Conservation (phyloP, 2,888 invertebrate species). For the Scaptomyza polygonia region DNA sequence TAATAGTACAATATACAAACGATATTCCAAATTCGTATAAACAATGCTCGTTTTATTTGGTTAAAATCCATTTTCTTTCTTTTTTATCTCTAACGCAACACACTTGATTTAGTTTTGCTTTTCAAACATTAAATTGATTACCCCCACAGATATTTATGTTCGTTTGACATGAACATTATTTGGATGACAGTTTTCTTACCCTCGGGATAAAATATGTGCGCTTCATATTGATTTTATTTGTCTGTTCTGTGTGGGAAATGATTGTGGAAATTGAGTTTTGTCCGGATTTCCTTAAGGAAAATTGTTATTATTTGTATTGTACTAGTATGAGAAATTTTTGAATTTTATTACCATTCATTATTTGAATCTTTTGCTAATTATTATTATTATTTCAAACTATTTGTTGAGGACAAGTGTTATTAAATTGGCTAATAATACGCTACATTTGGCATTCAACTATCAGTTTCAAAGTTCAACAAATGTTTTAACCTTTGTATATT, state of each 20-base stretch:
- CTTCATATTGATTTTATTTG: conserved; percentile 45
- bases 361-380: conserved; percentile 7
- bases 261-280: conserved; percentile 32
- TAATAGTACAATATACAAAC: conserved; percentile 8
- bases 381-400: conserved; percentile 20
- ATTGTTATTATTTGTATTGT: conserved; percentile 19
- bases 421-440: conserved; percentile 27
- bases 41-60: background rate
- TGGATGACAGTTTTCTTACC: conserved; percentile 38
- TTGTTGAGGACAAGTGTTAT: conserved; percentile 26
- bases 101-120: conserved; percentile 12
- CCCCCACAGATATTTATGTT: conserved; percentile 16
- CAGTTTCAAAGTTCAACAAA: conserved; percentile 9
- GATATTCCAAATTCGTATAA: conserved; percentile 11
- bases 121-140: conserved; percentile 7
- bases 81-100: conserved; percentile 1
- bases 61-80: background rate
- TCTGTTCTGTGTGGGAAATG: conserved; percentile 14
- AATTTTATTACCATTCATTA: conserved; percentile 23
- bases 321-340: conserved; percentile 24
- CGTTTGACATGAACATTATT: conserved; percentile 36
- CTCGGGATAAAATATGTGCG: conserved; percentile 25
- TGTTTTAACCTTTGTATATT: conserved; percentile 10
- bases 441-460: conserved; percentile 9
- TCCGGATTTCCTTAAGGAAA: background rate